Base-by-base conservation (phyloP, 2,888 invertebrate species). In the Mythimna loreyi region DNA sequence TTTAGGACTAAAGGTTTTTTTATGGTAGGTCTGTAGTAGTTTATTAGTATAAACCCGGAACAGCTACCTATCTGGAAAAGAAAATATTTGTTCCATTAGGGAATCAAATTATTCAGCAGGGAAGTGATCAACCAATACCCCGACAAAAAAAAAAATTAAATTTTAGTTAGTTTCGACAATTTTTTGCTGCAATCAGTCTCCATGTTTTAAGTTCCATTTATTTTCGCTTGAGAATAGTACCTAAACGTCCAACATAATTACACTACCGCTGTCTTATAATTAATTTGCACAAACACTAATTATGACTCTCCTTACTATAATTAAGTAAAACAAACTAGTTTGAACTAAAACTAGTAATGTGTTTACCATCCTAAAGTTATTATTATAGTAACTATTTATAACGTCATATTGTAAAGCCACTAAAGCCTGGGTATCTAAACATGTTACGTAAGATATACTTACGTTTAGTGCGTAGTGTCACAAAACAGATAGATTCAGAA, bases 321-420 rank as follows among this genome's bases (percentile, higher is more conserved):
- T 40, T 40, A 43, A 8, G 25, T 57, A 47, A 11, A 57, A 47
- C n/a, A 4, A 33, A 58, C 43, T 40, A 19, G 28, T 19, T 49
- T n/a, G 40, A 16, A 61, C 16, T 30, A 43, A 25, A 52, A 64
- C 28, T 64, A 36, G 40, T 58, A 53, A 52, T 43, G n/a, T 36
- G 62, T 47, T 52, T 36, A 28, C 47, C 25, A 63, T 47, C 30
- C 16, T 52, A 40, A 43, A 69, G 25, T 19, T 40, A 61, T 61
- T 59, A 70, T 45, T 65, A 52, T 1, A 40, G 40, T 68, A 78
- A 77, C 69, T 63, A 70, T 61, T 70, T 57, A 60, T 67, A 56
- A 60, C 70, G 53, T 63, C 50, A 72, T 47, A 62, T 3, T 40
- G 49, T 65, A 28, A 40, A 40, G 40, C 40, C 49, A 30, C 56